Evolutionary conservation across 2,113 vertebrate species (phyloP).

Genomic region (Choloepus hoffmanni): DNA sequence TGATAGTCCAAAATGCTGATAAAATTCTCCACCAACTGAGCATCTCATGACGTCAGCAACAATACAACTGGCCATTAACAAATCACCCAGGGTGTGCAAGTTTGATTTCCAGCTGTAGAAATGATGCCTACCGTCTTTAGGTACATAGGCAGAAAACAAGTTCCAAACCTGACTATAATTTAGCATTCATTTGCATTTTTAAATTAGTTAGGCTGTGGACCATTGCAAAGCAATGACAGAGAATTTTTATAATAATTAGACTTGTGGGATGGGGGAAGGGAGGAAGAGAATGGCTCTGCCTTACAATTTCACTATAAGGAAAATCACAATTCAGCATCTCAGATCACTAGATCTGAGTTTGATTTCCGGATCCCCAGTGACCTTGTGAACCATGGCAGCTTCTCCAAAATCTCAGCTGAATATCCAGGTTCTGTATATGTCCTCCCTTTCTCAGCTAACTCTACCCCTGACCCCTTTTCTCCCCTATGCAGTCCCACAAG

Average conservation of each 20-base stretch:
- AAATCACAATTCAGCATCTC: conserved; percentile 73
- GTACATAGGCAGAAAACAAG: background rate
- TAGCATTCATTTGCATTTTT: conserved; percentile 89
- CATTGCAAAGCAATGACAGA: conserved; percentile 86
- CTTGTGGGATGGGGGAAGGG: conserved; percentile 72
- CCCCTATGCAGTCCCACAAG: background rate
- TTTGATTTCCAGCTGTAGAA: conserved; percentile 81
- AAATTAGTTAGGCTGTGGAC: conserved; percentile 88
- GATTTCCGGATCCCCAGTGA: background rate
- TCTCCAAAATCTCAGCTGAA: background rate
- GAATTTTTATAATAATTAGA: conserved; percentile 87
- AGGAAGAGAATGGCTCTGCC: conserved; percentile 33
- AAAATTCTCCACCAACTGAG: conserved; percentile 71
- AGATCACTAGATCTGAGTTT: background rate
- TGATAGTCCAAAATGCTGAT: conserved; percentile 53
- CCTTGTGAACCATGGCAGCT: background rate
- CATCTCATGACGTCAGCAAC: conserved; percentile 78
- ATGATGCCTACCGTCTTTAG: conserved; percentile 73
- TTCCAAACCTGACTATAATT: conserved; percentile 82
- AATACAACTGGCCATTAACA: conserved; percentile 70
- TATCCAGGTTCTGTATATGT: background rate
- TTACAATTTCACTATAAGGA: conserved; percentile 62
- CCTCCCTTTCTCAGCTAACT: background rate
- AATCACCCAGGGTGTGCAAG: conserved; percentile 76
- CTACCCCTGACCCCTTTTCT: background rate